Evolutionary conservation across 2,113 vertebrate species (phyloP).

Genomic region (Anoura caudifer): DNA sequence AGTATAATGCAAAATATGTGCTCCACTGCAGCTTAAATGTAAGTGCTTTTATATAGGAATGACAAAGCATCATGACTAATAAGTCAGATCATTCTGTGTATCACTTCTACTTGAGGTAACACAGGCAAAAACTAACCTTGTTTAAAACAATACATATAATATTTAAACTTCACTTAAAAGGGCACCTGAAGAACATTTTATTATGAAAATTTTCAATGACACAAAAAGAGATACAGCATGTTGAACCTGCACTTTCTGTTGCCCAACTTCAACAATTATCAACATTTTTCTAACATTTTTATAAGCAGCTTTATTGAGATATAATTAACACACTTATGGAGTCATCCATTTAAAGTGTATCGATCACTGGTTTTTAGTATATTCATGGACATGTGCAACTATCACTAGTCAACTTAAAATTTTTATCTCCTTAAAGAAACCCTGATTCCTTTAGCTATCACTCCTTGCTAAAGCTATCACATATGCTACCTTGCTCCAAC

Average conservation of each 20-base stretch:
- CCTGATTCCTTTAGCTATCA: not conserved
- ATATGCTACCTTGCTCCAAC: not conserved
- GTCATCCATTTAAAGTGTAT: not conserved
- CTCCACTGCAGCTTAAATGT: constrained; percentile 42
- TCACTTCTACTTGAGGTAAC: not conserved
- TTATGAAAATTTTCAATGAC: not conserved
- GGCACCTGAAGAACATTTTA: constrained; percentile 11
- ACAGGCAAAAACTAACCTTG: not conserved
- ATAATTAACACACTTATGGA: not conserved
- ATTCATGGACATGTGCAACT: not conserved
- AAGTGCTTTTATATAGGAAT: constrained; percentile 52
- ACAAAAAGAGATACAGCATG: not conserved
- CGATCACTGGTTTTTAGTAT: not conserved
- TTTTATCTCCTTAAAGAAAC: not conserved
- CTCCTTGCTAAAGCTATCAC: too few relatives aligned
- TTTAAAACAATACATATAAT: not conserved
- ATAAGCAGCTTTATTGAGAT: not conserved
- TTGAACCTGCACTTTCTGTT: not conserved
- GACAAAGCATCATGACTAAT: constrained; percentile 64
- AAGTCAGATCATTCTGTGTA: constrained; percentile 23
- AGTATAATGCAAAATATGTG: constrained; percentile 79
- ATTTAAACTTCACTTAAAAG: not conserved
- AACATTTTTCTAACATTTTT: not conserved
- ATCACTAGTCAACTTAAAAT: not conserved
- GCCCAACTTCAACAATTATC: not conserved